Conservation (phyloP, 2,797 vertebrate species). For the Ctenopoma multispine region DNA sequence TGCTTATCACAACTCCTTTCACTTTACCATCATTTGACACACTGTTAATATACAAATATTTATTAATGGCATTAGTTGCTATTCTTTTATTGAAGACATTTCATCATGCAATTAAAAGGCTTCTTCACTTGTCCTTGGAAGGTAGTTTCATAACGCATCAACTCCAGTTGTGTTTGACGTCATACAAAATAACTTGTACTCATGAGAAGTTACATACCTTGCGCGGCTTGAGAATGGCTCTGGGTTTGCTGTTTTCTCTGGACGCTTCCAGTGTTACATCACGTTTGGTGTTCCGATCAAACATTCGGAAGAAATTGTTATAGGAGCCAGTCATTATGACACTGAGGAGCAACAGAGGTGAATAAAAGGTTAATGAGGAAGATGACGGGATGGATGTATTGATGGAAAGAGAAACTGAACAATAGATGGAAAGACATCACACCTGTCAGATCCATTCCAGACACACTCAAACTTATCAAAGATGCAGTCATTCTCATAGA, state of each 20-base stretch:
- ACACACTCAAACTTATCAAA: conserved; percentile 99
- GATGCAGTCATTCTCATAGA: conserved; percentile 99
- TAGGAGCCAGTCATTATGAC: conserved; percentile 97
- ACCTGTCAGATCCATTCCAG: conserved; percentile 99
- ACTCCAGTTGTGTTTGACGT: conserved; percentile 5
- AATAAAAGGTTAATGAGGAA: conserved; percentile 8
- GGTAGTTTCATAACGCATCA: background rate
- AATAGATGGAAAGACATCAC: conserved; percentile 45
- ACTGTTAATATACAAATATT: too few relatives aligned
- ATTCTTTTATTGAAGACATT: background rate
- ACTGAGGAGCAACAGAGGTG: conserved; percentile 69
- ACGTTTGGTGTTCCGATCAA: conserved; percentile 89
- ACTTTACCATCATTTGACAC: too few relatives aligned
- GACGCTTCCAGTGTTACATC: conserved; percentile 94
- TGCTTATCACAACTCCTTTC: too few relatives aligned
- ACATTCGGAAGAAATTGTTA: conserved; percentile 98
- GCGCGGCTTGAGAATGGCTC: conserved; percentile 92
- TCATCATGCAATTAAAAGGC: background rate
- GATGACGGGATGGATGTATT: background rate
- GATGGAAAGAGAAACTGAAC: background rate
- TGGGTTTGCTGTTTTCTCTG: conserved; percentile 95
- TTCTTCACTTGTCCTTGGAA: background rate
- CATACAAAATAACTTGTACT: background rate
- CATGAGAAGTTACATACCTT: conserved; percentile 79
- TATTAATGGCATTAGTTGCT: too few relatives aligned